Evolutionary conservation across 1,140 invertebrate species (phyloP).

Genomic region (Drosophila melanogaster): Release_6_plus_ISO1_MT NT_033777.3:6241001-6241500

Average conservation of each 20-base stretch:
- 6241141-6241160: slow-evolving; percentile 46
- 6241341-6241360: too few species aligned
- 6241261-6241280: slow-evolving; percentile 39
- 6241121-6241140: slow-evolving; percentile 27
- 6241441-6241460: too few species aligned
- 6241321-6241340: too few species aligned
- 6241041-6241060: slow-evolving; percentile 61
- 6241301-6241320: too few species aligned
- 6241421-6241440: too few species aligned
- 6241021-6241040: slow-evolving; percentile 66
- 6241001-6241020: slow-evolving; percentile 36
- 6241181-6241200: slow-evolving; percentile 50
- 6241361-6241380: too few species aligned
- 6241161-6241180: slow-evolving; percentile 53
- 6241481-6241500: too few species aligned
- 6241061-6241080: slow-evolving; percentile 79
- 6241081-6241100: slow-evolving; percentile 50
- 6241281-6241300: too few species aligned
- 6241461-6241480: too few species aligned
- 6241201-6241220: slow-evolving; percentile 38
- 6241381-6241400: too few species aligned
- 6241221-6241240: slow-evolving; percentile 50
- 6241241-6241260: slow-evolving; percentile 66
- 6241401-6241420: too few species aligned
- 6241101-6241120: slow-evolving; percentile 16